Base-by-base conservation (phyloP, 2,797 vertebrate genomes). In the Anabacerthia variegaticeps region DNA sequence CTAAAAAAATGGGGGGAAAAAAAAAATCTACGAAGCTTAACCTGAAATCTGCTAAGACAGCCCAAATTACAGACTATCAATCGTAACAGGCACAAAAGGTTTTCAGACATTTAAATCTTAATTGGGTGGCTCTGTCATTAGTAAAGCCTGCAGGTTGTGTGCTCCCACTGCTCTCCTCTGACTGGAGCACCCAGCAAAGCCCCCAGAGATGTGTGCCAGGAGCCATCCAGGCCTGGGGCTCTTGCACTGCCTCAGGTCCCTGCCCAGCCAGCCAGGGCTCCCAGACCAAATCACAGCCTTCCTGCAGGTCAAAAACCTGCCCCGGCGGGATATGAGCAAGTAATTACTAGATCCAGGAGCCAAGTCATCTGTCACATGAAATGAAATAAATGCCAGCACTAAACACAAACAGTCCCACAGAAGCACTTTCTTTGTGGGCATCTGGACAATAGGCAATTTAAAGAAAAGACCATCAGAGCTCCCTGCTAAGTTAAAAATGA, bases 371-470 rank as follows among this genome's bases (percentile, higher is more conserved):
- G 94, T 93, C 93, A 89, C 91, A 83, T 1, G 80, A 68, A 93
- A 93, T 85, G 86, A 96, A 96, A 95, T 74, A 92, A 96, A 90
- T 14, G 65, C 79, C 1, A 0, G 23, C 67, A 68, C 85, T 83
- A 88, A 96, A 93, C 77, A 77, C 80, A 93, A 92, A 92, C 65
- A 83, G 94, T 94, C 90, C 93, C 96, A 10, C 73, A 55, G 92
- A 95, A 95, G 77, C 92, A 80, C 81, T 95, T 95, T 72, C 89
- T 93, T 87, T 24, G 85, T 61, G 76, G 92, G 77, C 71, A 61
- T 89, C 83, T 62, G 74, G 87, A 90, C 92, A 94, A 92, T 19
- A 95, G 77, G 94, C 88, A 95, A 95, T 95, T 95, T 95, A 93
- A 76, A 85, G 88, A 69, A 85, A 95, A 93, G 85, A 90, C 91